A percentile compares a stretch with the other conserved stretches of the same genome.
Conservation (phyloP, 2,797 vertebrate species). For the Nannoperca obscura region DNA sequence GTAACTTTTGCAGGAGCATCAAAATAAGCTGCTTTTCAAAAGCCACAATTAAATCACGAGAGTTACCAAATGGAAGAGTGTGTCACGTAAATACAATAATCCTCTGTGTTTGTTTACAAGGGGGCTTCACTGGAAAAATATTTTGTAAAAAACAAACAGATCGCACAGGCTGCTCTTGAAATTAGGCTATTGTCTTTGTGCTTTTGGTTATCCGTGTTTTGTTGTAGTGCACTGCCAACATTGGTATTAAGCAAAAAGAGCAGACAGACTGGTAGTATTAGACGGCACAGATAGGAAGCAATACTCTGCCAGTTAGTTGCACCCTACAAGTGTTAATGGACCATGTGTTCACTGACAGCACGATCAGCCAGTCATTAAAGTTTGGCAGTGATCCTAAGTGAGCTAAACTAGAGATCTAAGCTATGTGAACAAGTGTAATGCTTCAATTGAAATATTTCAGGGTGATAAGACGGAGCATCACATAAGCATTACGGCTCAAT, state of each 20-base stretch:
- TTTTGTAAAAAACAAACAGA: background rate
- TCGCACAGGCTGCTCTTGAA: slow-evolving; percentile 1
- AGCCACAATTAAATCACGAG: slow-evolving; percentile 51
- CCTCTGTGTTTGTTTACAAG: slow-evolving; percentile 25
- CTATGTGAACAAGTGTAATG: slow-evolving; percentile 9
- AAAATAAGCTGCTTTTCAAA: slow-evolving; percentile 60
- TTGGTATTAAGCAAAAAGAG: slow-evolving; percentile 4
- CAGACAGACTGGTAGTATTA: slow-evolving; percentile 24
- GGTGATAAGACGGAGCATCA: background rate
- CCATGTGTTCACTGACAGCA: slow-evolving; percentile 46
- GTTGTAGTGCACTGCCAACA: background rate
- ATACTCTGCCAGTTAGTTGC: slow-evolving; percentile 27
- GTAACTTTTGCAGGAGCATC: slow-evolving; percentile 40
- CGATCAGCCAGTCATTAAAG: slow-evolving; percentile 36
- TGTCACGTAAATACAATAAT: slow-evolving; percentile 31
- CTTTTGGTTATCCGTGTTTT: background rate
- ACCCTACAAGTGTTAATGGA: slow-evolving; percentile 35
- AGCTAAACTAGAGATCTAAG: slow-evolving; percentile 8
- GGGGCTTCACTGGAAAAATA: background rate
- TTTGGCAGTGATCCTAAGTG: slow-evolving; percentile 26
- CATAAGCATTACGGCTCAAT: background rate
- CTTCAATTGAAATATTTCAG: slow-evolving; percentile 21
- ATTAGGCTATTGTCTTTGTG: background rate
- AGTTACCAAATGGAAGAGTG: slow-evolving; percentile 35
- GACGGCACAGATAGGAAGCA: background rate